Evolutionary conservation across 1,140 invertebrate genomes (phyloP).

Genomic region (Dolichoris vasculosae): DNA sequence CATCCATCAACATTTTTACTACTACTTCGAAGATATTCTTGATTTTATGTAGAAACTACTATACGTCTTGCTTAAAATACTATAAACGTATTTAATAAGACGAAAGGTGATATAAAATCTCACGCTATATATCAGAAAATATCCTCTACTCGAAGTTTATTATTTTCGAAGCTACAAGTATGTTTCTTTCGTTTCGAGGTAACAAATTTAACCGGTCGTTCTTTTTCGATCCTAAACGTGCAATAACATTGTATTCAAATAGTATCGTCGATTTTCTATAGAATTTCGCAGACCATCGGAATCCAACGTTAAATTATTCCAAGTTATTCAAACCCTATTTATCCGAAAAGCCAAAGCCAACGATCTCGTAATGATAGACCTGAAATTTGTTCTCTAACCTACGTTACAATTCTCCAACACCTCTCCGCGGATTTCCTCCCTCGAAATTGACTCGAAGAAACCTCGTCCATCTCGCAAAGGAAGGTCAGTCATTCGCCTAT

Average conservation of each 20-base stretch:
- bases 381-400: slow-evolving; percentile 4
- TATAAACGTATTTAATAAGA: neutral
- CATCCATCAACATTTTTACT: neutral
- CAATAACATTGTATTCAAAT: neutral
- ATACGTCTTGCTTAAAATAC: neutral
- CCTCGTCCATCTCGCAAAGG: neutral
- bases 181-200: neutral
- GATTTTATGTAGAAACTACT: neutral
- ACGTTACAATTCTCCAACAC: neutral
- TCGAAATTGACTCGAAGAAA: neutral
- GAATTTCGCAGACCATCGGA: neutral
- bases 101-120: neutral
- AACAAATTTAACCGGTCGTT: neutral
- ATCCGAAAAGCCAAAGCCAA: neutral
- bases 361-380: slow-evolving; percentile 25
- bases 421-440: neutral
- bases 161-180: neutral
- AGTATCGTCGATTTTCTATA: neutral
- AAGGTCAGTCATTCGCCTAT: neutral
- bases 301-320: neutral
- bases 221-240: neutral
- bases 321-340: slow-evolving; percentile 23
- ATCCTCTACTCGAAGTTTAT: neutral
- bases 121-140: neutral
- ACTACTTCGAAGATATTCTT: neutral